phyloP scores from a whole-genome alignment of 2,797 vertebrate species.

The Crypturellus tataupa region DNA sequence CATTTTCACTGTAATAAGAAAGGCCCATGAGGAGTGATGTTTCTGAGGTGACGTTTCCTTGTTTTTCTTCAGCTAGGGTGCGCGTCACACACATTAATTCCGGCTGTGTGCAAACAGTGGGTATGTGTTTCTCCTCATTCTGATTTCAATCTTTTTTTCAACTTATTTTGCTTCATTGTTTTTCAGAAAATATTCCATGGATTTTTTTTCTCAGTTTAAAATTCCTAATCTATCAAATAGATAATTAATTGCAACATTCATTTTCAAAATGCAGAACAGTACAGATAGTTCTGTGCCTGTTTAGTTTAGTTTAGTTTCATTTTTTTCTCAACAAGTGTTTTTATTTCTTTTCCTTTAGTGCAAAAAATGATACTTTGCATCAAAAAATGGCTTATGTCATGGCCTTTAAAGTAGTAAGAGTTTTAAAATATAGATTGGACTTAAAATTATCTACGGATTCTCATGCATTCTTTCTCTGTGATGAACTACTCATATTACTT shows the following conservation, averaged over 20 bases:
- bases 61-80: not conserved
- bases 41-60: not conserved
- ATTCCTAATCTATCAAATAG: not conserved
- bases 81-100: not conserved
- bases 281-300: not conserved
- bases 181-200: not conserved
- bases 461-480: not conserved
- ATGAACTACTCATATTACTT: not conserved
- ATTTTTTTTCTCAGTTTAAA: not conserved
- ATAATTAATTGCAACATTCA: not conserved
- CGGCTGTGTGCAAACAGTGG: rapidly evolving
- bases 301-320: not conserved
- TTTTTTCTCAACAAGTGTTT: not conserved
- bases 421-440: not conserved
- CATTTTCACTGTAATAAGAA: not conserved
- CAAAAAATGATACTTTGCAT: not conserved
- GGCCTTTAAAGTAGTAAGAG: not conserved
- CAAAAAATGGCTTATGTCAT: not conserved
- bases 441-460: not conserved
- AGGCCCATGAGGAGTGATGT: not conserved
- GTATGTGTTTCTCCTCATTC: not conserved
- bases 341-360: not conserved
- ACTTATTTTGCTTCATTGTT: not conserved
- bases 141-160: not conserved
- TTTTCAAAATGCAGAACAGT: not conserved